Evolutionary conservation across 2,888 invertebrate genomes (phyloP).

Genomic region (Aricia artaxerxes): DNA sequence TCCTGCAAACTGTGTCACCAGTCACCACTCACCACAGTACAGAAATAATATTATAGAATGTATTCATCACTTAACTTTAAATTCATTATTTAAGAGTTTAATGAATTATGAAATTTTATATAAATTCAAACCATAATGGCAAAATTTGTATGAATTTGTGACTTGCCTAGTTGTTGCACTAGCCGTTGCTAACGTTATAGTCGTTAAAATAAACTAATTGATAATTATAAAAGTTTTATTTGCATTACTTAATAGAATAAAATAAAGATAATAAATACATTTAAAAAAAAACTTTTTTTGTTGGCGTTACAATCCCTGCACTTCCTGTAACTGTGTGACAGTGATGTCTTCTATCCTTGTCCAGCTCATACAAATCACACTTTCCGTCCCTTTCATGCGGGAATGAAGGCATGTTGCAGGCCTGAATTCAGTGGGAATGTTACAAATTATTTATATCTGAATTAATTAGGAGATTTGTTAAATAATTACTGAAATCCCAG

Average conservation of each 20-base stretch:
- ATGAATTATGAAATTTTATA: no score
- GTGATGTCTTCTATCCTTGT: constrained; percentile 50
- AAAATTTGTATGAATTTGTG: no score
- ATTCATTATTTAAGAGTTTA: no score
- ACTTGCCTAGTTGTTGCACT: no score
- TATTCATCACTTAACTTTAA: no score
- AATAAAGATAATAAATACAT: not conserved
- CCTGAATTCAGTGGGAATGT: constrained; percentile 42
- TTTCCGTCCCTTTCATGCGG: constrained; percentile 46
- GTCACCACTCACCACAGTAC: no score
- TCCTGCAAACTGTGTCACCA: no score
- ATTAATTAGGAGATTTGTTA: constrained; percentile 35
- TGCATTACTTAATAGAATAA: not conserved
- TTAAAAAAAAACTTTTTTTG: constrained; percentile 40
- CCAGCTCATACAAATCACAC: constrained; percentile 41
- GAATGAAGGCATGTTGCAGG: constrained; percentile 43
- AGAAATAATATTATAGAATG: no score
- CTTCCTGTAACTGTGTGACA: constrained; percentile 63
- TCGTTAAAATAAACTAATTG: no score
- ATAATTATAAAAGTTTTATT: no score
- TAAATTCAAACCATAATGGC: no score
- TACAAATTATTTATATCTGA: constrained; percentile 44
- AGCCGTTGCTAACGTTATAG: no score
- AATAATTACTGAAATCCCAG: constrained; percentile 15
- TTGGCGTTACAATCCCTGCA: constrained; percentile 61